Percentiles rank a stretch among this genome's conserved stretches.
Evolutionary conservation across 2,888 invertebrate genomes (phyloP).

Genomic region (Drosophila incognita): DNA sequence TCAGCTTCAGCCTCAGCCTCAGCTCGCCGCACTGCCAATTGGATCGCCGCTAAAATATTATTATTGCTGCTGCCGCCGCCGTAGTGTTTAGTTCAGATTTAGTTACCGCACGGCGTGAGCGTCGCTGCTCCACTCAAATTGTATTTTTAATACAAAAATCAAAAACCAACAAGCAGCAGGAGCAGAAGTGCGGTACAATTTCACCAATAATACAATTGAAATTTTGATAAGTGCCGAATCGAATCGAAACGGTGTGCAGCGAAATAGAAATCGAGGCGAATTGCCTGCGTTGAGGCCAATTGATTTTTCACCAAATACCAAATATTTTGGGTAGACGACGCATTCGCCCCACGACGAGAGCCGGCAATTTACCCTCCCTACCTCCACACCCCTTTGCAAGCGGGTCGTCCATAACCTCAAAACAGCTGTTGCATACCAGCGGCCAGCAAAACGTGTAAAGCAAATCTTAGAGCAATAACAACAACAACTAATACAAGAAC

Average conservation of each 20-base stretch:
- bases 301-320: conserved; percentile 60
- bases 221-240: conserved; percentile 17
- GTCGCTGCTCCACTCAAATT: conserved; percentile 60
- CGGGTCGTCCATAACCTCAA: conserved; percentile 53
- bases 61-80: background rate
- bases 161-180: conserved; percentile 9
- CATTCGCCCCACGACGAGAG: conserved; percentile 17
- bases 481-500: conserved; percentile 18
- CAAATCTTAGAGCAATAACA: conserved; percentile 14
- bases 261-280: conserved; percentile 22
- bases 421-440: conserved; percentile 71
- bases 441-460: conserved; percentile 41
- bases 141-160: conserved; percentile 63
- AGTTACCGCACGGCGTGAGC: conserved; percentile 54
- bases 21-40: conserved; percentile 17
- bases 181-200: conserved; percentile 30
- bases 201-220: background rate
- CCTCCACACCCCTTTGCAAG: background rate
- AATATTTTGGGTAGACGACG: conserved; percentile 12
- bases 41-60: conserved; percentile 1
- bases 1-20: background rate
- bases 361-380: conserved; percentile 42
- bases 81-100: conserved; percentile 56
- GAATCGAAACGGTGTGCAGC: conserved; percentile 42
- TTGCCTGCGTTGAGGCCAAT: conserved; percentile 37